Evolutionary conservation across 2,797 vertebrate species (phyloP), one percentile per base, ranked within the genome.

Genomic region (Spheniscus humboldti): DNA sequence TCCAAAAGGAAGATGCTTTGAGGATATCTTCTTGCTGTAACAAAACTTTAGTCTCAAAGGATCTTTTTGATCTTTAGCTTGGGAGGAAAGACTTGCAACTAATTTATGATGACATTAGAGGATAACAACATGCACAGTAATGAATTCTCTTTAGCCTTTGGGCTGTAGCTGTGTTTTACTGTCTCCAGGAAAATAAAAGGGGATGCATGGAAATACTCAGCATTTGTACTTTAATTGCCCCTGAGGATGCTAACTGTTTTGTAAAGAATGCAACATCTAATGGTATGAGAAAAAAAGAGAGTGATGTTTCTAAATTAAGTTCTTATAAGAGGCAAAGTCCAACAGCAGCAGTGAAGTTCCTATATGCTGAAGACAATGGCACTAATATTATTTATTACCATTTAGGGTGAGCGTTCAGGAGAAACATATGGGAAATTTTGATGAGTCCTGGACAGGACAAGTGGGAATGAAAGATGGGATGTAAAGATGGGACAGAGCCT

Each of bases 101-200:
- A 94, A 96, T 95, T 94, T 96, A 57, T 88, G 64, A 74, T 94
- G 91, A 91, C 96, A 86, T 83, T 91, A 94, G 75, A 86, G n/a
- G 64, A 94, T 94, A 94, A 86, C 81, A 92, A 86, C 85, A 94
- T 64, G 45, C 78, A 91, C 48, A 68, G 48, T 92, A 96, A 96
- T 88, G 85, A 96, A 92, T 82, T 87, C 93, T 82, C 48, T 80
- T 82, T 68, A 89, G 84, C 94, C 90, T 97, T 95, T 93, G 81
- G 94, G 94, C 87, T 92, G 75, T 50, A 88, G 53, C 18, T 92
- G 35, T 77, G 57, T 77, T 93, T 91, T 93, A 88, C 68, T 90
- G 72, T 93, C 94, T 95, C 45, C 78, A 89, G 72, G 37, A 97
- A 97, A 85, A 93, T 43, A 89, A 68, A 92, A 97, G 45, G 23